Evolutionary conservation across 1,140 invertebrate genomes (phyloP).

Genomic region (Drosophila parvula): DNA sequence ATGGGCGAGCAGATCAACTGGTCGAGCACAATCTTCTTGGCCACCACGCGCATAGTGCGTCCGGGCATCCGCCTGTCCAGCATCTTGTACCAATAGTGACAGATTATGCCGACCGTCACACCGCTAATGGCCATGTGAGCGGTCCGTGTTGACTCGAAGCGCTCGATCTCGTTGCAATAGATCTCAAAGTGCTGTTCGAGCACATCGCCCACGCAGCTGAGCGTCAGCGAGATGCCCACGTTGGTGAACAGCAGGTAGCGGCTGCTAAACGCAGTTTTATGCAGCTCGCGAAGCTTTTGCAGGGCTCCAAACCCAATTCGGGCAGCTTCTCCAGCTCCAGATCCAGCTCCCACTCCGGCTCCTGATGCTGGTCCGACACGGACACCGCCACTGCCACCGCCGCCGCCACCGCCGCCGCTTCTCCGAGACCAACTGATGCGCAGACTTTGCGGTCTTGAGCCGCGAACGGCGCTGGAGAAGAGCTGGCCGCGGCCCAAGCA

Average conservation of each 20-base stretch:
- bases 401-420: not conserved
- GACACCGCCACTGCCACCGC: too few relatives aligned
- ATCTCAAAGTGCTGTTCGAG: conserved; percentile 94
- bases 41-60: conserved; percentile 87
- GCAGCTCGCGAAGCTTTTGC: conserved; percentile 61
- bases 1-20: conserved; percentile 95
- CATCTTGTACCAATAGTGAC: conserved; percentile 93
- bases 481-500: conserved; percentile 28
- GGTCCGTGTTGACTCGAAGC: conserved; percentile 89
- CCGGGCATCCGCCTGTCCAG: conserved; percentile 88
- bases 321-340: not conserved
- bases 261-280: conserved; percentile 86
- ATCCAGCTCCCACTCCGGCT: not conserved
- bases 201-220: conserved; percentile 92
- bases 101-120: conserved; percentile 90
- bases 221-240: conserved; percentile 90
- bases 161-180: conserved; percentile 86
- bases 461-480: conserved; percentile 26
- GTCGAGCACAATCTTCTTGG: conserved; percentile 94
- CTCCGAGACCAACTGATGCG: conserved; percentile 21
- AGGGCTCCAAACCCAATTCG: conserved; percentile 10
- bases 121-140: conserved; percentile 92
- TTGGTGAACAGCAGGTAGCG: conserved; percentile 94
- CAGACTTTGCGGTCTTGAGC: conserved; percentile 13
- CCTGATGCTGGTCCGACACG: too few relatives aligned